Conservation (phyloP, 2,888 invertebrate genomes). For the Cantharis nigra region DNA sequence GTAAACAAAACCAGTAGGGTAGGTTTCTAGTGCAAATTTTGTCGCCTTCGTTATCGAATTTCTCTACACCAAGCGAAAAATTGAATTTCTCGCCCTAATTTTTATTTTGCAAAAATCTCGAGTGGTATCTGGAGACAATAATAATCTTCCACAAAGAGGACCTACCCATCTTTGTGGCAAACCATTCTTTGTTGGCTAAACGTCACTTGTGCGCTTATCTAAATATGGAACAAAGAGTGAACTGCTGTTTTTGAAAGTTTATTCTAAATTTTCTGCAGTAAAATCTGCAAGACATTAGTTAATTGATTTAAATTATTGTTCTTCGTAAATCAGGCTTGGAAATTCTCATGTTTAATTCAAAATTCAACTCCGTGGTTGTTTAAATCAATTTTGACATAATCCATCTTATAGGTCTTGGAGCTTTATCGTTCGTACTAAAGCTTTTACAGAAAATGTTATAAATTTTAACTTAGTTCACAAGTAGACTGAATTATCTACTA, state of each 20-base stretch:
- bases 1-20: neutral
- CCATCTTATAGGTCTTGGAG: neutral
- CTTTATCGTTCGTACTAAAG: neutral
- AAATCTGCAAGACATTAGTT: neutral
- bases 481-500: neutral
- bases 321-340: neutral
- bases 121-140: neutral
- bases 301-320: neutral
- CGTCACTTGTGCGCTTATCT: neutral
- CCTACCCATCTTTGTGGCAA: neutral
- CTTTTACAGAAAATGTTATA: neutral
- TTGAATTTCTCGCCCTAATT: neutral
- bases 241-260: neutral
- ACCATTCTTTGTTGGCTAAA: neutral
- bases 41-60: neutral
- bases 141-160: neutral
- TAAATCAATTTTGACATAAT: neutral
- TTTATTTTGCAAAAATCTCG: neutral
- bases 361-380: neutral
- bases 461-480: neutral
- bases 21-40: neutral
- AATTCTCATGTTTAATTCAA: neutral
- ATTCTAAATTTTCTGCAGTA: neutral
- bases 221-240: constrained; percentile 2
- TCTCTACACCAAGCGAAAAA: neutral